phyloP scores from a whole-genome alignment of 2,113 vertebrate genomes.

The Serinus canaria region DNA sequence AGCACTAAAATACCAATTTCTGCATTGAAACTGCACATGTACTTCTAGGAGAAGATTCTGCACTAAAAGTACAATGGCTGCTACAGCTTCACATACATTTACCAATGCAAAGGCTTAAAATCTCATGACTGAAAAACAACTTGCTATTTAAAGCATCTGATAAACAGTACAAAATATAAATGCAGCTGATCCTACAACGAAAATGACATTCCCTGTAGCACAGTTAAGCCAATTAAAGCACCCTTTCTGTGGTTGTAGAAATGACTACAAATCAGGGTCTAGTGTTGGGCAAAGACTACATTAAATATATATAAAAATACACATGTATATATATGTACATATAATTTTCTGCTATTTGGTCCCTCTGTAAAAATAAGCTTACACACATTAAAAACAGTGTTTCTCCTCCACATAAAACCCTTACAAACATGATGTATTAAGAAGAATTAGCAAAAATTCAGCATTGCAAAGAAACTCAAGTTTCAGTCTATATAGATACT shows the following conservation, averaged over 20 bases:
- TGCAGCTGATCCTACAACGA: not conserved
- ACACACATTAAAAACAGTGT: not conserved
- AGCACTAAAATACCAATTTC: not conserved
- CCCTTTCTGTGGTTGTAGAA: not conserved
- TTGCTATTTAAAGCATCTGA: not conserved
- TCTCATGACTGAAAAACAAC: not conserved
- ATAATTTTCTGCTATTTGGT: not conserved
- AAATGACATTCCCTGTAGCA: not conserved
- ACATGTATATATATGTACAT: rapidly evolving
- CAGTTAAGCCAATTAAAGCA: not conserved
- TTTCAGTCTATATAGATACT: not conserved
- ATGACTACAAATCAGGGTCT: not conserved
- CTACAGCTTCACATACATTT: not conserved
- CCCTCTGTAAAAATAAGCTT: not conserved
- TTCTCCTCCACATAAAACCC: not conserved
- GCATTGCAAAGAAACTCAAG: not conserved
- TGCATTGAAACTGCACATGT: not conserved
- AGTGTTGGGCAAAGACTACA: not conserved
- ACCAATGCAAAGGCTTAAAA: not conserved
- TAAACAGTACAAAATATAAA: not conserved
- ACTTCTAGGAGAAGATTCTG: not conserved
- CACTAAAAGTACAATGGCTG: not conserved
- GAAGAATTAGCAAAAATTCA: not conserved
- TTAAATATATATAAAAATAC: not conserved
- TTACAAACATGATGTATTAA: not conserved